Evolutionary conservation across 1,140 invertebrate genomes (phyloP), one percentile per base, ranked within the genome.

Genomic region (Leptoteleia sp.): DNA sequence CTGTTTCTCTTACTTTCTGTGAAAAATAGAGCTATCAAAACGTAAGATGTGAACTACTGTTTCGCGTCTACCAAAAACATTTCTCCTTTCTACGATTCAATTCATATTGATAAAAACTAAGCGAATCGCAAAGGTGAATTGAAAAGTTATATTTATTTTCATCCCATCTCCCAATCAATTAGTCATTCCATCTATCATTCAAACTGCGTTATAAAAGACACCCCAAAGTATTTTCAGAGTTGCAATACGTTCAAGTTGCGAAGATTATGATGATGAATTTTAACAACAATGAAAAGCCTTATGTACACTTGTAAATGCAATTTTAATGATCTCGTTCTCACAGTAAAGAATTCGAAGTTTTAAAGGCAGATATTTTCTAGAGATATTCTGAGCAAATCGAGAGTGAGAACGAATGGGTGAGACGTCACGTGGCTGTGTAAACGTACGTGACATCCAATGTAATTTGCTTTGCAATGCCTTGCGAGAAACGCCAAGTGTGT

Each of bases 11-110:
- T 73, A 48, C 57, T 73, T 62, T 42, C 47, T 48, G 47, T 79
- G 76, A 79, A 73, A 70, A 79, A 79, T 79, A 73, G 76, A 59
- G 70, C 76, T 71, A 73, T 73, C 68, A 79, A 67, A 79, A 79
- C 70, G 62, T 62, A 79, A 79, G 70, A 64, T 43, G 61, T 54
- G 68, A 79, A 67, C 55, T 43, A 59, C 55, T 62, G 57, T 70
- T 68, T 57, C 55, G 47, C 55, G 61, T 72, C 61, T 62, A 61
- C 62, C 22, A 35, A 78, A 72, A 78, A 61, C 67, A 78, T 61
- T 68, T 68, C 54, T 72, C 40, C 45, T 48, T 38, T 48, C 43
- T 17, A 40, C 17, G 45, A 55, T 43, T 78, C 68, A 68, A 59
- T 72, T 67, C 40, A 67, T 78, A 70, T 64, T 76, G 50, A 35